phyloP scores from a whole-genome alignment of 2,113 vertebrate species.

The Ammospiza nelsoni region DNA sequence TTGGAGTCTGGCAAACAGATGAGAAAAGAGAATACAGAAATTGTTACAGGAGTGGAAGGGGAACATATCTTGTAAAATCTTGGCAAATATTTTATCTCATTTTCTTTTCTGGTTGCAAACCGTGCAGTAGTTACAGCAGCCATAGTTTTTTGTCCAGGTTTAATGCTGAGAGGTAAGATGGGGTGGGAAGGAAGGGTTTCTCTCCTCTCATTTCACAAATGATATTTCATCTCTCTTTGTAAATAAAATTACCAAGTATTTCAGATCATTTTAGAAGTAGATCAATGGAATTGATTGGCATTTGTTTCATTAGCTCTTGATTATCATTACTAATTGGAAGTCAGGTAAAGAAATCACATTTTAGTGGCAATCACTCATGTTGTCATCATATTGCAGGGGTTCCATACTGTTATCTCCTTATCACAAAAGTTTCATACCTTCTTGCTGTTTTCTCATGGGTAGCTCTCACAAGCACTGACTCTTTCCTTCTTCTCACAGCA shows the following conservation, averaged over 20 bases:
- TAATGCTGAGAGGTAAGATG: not conserved
- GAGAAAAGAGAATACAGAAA: not conserved
- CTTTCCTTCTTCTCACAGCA: too few species aligned
- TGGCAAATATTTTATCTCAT: not conserved
- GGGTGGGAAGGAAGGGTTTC: not conserved
- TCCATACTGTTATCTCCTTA: too few species aligned
- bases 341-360: not conserved
- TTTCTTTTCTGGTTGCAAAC: not conserved
- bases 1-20: not conserved
- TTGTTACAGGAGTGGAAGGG: not conserved
- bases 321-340: not conserved
- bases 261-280: not conserved
- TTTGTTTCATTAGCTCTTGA: not conserved
- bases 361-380: not conserved
- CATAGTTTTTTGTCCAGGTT: not conserved
- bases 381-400: too few species aligned
- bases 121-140: not conserved
- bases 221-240: not conserved
- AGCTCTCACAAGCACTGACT: too few species aligned
- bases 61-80: not conserved
- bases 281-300: not conserved
- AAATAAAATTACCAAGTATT: not conserved
- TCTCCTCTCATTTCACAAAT: not conserved
- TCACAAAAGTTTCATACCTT: too few species aligned
- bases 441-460: too few species aligned